phyloP scores from a whole-genome alignment of 2,888 invertebrate genomes.

The Anthrax anthrax region DNA sequence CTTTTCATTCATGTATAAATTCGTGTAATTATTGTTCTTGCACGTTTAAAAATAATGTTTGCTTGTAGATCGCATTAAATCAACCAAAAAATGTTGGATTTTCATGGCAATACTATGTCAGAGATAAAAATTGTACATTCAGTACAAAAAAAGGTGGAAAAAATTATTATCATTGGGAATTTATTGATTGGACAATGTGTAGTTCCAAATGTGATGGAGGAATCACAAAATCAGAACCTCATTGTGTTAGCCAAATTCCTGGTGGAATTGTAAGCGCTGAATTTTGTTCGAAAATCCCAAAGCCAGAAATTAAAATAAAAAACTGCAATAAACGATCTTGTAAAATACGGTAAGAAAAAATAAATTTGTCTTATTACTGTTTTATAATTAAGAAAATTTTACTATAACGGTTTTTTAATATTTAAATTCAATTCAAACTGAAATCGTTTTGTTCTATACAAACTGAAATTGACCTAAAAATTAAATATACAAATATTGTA shows the following conservation, averaged over 20 bases:
- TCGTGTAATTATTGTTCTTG: background rate
- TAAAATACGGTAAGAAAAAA: slow-evolving; percentile 30
- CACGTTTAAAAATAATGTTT: slow-evolving; percentile 4
- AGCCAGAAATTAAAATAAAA: slow-evolving; percentile 31
- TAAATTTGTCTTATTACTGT: too few species aligned
- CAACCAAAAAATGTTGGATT: slow-evolving; percentile 5
- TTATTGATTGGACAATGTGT: slow-evolving; percentile 47
- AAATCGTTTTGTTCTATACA: too few species aligned
- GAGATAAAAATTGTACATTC: slow-evolving; percentile 4
- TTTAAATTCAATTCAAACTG: too few species aligned
- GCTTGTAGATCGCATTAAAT: slow-evolving; percentile 10
- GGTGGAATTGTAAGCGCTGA: slow-evolving; percentile 45
- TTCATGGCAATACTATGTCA: slow-evolving; percentile 7
- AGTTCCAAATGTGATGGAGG: slow-evolving; percentile 49
- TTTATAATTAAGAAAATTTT: too few species aligned
- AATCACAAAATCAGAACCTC: slow-evolving; percentile 36
- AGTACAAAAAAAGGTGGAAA: background rate
- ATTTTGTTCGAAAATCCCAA: slow-evolving; percentile 33
- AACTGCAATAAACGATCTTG: slow-evolving; percentile 38
- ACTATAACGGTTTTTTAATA: too few species aligned
- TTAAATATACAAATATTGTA: too few species aligned
- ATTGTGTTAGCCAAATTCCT: slow-evolving; percentile 45
- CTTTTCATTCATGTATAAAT: slow-evolving; percentile 42
- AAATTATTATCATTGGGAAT: slow-evolving; percentile 42
- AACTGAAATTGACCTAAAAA: too few species aligned